Evolutionary conservation across 2,797 vertebrate genomes (phyloP), one percentile per base, ranked within the genome.

Genomic region (Sebastes vulpes): DNA sequence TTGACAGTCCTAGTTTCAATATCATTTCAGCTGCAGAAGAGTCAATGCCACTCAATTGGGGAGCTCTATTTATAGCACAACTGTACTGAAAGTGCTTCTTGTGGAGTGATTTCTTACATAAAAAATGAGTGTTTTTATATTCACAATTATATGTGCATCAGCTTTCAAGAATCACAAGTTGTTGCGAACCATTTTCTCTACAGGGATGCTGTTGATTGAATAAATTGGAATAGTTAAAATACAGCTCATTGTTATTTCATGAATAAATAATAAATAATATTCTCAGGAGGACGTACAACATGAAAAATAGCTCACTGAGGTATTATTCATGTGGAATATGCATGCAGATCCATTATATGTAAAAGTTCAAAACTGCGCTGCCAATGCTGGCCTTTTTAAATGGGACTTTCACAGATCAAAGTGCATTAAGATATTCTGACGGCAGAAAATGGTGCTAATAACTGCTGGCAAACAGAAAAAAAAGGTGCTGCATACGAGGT

Each of bases 241-340:
- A 72, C 81, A 90, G 72, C 73, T 85, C 86, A 89, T 89, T 93
- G 89, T 86, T 88, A 82, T 91, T 91, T 93, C 87, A 95, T 95
- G 93, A 95, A 96, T 96, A 95, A 95, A 93, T 90, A 42, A 96
- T 93, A 90, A 92, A 91, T 87, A 83, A 77, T 70, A 91, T 84
- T 83, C 91, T 92, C 82, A 21, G 79, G 91, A 93, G 92, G 82
- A 79, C 11, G 28, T 60, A 65, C 63, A 88, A 82, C 80, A 91
- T 79, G 64, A 93, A 93, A 89, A 91, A 90, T 80, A 89, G 81
- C 75, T 85, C 85, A 84, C 53, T 1, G 50, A 78, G 79, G 88
- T 84, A 85, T 91, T 88, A 85, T 80, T 89, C 81, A 85, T 85
- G 71, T 89, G 79, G 54, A 89, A 92, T 90, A 92, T 84, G 83